Conservation (phyloP, 2,797 vertebrate genomes). For the Crenichthys baileyi region DNA sequence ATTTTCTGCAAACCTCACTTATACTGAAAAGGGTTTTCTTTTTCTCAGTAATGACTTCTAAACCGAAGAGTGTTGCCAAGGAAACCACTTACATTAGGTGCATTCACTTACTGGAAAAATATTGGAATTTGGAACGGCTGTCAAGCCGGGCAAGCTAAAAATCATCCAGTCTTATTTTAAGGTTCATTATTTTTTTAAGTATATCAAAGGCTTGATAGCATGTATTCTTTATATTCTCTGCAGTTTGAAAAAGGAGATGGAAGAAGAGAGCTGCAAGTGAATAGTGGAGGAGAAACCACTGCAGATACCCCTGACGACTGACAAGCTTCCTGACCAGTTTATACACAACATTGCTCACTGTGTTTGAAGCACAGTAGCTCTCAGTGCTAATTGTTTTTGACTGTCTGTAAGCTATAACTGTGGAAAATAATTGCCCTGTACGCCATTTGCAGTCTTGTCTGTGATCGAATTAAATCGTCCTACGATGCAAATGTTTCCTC, state of each 20-base stretch:
- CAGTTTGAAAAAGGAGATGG: constrained; percentile 93
- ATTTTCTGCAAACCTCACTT: background rate
- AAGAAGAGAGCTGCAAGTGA: constrained; percentile 76
- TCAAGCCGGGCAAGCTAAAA: background rate
- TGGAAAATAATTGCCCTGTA: background rate
- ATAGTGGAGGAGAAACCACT: background rate
- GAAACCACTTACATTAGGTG: background rate
- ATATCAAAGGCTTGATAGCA: background rate
- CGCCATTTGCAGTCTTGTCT: background rate
- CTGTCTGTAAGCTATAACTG: background rate
- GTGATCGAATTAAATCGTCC: background rate
- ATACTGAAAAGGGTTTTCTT: background rate
- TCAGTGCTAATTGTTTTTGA: constrained; percentile 11
- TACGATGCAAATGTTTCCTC: constrained; percentile 1
- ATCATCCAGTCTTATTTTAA: background rate
- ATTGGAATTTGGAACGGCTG: background rate
- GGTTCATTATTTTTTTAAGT: background rate
- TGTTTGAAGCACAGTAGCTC: background rate
- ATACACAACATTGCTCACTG: background rate
- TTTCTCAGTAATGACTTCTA: background rate
- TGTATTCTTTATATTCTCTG: constrained; percentile 18
- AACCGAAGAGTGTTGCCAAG: background rate
- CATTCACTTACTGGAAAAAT: background rate
- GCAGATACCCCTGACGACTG: constrained; percentile 16
- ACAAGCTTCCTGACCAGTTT: constrained; percentile 13